phyloP scores from a whole-genome alignment of 2,888 invertebrate genomes.

The Ypsolopha scabrella region DNA sequence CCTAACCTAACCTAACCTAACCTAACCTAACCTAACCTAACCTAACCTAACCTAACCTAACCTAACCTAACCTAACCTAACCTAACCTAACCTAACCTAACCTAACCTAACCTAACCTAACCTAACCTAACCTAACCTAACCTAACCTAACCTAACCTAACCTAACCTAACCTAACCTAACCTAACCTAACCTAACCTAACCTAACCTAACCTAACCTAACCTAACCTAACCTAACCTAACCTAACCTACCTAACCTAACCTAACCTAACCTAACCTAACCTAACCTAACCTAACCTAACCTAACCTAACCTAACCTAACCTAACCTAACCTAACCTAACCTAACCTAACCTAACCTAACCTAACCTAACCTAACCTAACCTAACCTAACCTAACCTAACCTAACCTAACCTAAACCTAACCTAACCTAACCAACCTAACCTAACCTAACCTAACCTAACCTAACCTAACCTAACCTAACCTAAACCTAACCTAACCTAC shows the following conservation, averaged over 20 bases:
- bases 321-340: conserved; percentile 9
- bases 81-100: conserved; percentile 15
- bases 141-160: conserved; percentile 14
- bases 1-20: conserved; percentile 14
- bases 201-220: conserved; percentile 16
- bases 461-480: conserved; percentile 21
- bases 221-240: conserved; percentile 17
- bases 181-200: conserved; percentile 11
- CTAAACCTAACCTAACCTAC: conserved; percentile 15
- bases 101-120: conserved; percentile 15
- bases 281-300: conserved; percentile 16
- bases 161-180: conserved; percentile 11
- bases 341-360: conserved; percentile 17
- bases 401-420: conserved; percentile 15
- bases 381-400: conserved; percentile 11
- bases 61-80: conserved; percentile 16
- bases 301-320: conserved; percentile 15
- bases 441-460: conserved; percentile 21
- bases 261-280: conserved; percentile 17
- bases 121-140: conserved; percentile 16
- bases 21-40: conserved; percentile 13
- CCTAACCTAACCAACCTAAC: conserved; percentile 18
- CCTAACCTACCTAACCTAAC: conserved; percentile 16
- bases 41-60: conserved; percentile 12
- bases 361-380: conserved; percentile 12